Evolutionary conservation across 2,113 vertebrate genomes (phyloP), one percentile per base, ranked within the genome.

Genomic region (Colossoma macropomum): DNA sequence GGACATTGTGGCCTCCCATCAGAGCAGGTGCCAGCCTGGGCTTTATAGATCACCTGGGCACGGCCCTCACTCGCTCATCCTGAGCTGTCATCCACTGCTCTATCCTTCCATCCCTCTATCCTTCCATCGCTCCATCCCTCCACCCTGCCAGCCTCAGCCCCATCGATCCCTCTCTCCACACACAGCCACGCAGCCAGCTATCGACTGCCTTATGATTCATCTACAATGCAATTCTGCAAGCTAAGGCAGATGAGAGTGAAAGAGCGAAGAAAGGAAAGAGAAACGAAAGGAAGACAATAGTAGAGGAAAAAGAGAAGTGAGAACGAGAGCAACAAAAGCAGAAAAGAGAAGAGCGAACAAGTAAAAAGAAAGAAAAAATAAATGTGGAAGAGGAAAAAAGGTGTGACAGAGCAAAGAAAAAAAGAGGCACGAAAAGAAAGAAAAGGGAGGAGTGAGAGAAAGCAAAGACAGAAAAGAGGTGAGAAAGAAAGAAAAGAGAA

Each of bases 171-270:
- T 30, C n/a, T 8, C 54, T 83, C 69, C 82, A 89, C 91, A 93
- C 89, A 65, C 89, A 91, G 85, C 89, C 92, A 87, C 86, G 86
- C 28, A 90, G 91, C 92, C 91, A 93, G 91, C 86, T 92, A 93
- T 92, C 90, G 91, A 94, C 89, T 91, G 80, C 84, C 89, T 90
- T 93, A 93, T 94, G 93, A 95, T 94, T 91, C 90, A 93, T 94
- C 92, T 91, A 92, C 89, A 90, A 93, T 93, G 93, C 89, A 89
- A 89, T 89, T 90, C 92, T 85, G 90, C 90, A 83, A 60, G 75
- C 72, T 78, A 90, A 90, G 76, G 68, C 10, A 52, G 45, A 59
- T 41, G 25, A 62, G 21, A 68, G 27, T 12, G 41, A 75, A 59
- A 71, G 60, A 59, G 41, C 17, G 56, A 38, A 89, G 62, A 81